Evolutionary conservation across 35 echinoderm and acorn worm species (phyloP).

Genomic region (Eucidaris tribuloides): DNA sequence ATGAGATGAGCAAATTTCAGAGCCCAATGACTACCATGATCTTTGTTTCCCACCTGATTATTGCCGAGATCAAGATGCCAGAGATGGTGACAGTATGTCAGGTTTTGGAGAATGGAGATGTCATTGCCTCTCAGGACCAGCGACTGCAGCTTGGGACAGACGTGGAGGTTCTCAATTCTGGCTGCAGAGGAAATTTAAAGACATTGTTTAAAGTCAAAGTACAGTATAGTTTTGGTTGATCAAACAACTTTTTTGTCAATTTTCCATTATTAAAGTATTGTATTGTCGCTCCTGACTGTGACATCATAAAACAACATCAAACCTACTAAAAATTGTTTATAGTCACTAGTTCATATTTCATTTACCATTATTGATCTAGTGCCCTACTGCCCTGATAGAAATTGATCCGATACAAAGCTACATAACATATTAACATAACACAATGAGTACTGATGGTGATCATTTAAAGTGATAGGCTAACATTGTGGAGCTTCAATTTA

Average conservation of each 20-base stretch:
- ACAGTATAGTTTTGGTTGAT: background rate
- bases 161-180: conserved; percentile 58
- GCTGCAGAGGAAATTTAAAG: background rate
- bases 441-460: too few relatives aligned
- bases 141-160: conserved; percentile 45
- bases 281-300: background rate
- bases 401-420: too few relatives aligned
- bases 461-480: too few relatives aligned
- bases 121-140: conserved; percentile 58
- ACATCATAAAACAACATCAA: background rate
- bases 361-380: background rate
- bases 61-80: conserved; percentile 75
- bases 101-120: conserved; percentile 68
- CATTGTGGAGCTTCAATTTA: too few relatives aligned
- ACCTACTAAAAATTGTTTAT: background rate
- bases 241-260: background rate
- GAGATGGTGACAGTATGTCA: conserved; percentile 71
- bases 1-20: too few relatives aligned
- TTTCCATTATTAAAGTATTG: too few relatives aligned
- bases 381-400: too few relatives aligned
- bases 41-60: conserved; percentile 81
- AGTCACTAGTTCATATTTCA: background rate
- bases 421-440: too few relatives aligned
- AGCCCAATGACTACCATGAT: too few relatives aligned
- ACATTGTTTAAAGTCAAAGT: background rate